A percentile compares a stretch with the other conserved stretches of the same genome.
Conservation (phyloP, 2,797 vertebrate genomes). For the Poeciliopsis paucimaculata region DNA sequence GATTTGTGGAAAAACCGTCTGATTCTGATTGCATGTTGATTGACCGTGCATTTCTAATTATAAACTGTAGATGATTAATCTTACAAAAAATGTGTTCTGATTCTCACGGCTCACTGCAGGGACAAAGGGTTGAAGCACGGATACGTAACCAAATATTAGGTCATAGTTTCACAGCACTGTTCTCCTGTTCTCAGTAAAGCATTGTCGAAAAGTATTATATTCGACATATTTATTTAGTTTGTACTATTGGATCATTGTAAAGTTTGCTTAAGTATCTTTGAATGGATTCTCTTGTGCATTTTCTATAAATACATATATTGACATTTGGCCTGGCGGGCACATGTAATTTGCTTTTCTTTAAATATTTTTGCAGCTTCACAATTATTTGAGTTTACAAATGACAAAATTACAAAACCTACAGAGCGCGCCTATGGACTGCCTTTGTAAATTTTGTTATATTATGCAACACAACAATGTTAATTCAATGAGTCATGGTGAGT, state of each 20-base stretch:
- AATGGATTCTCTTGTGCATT: neutral
- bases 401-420: constrained; percentile 36
- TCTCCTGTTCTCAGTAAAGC: neutral
- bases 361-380: constrained; percentile 31
- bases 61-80: neutral
- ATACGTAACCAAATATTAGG: neutral
- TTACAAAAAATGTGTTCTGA: neutral
- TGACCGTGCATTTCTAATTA: neutral
- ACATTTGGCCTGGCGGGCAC: constrained; percentile 15
- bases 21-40: neutral
- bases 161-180: neutral
- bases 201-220: neutral
- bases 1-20: neutral
- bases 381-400: constrained; percentile 41
- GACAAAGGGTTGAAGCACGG: neutral
- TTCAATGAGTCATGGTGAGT: constrained; percentile 39
- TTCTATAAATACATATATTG: neutral
- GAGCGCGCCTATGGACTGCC: constrained; percentile 15
- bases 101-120: neutral
- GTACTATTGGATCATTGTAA: neutral
- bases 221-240: neutral
- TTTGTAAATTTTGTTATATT: constrained; percentile 47
- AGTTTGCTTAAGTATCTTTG: neutral
- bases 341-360: constrained; percentile 53
- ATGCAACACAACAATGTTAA: constrained; percentile 44